A percentile compares a stretch with the other conserved stretches of the same genome.
Evolutionary conservation across 2,113 vertebrate genomes (phyloP).

Genomic region (Plectropomus leopardus): DNA sequence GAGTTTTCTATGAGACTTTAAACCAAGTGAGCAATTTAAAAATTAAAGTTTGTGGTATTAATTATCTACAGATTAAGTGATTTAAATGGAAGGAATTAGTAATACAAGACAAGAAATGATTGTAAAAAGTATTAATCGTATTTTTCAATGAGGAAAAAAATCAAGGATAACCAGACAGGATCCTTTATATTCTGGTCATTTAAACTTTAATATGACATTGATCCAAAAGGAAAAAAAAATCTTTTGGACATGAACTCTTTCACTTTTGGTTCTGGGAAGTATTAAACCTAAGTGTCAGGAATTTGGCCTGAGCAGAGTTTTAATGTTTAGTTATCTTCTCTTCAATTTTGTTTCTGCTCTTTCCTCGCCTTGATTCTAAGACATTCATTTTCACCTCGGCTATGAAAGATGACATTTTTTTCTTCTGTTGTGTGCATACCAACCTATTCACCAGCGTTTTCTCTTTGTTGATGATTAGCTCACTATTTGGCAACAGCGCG

Average conservation of each 20-base stretch:
- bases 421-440: neutral
- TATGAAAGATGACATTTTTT: slow-evolving; percentile 37
- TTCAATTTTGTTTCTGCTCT: neutral
- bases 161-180: neutral
- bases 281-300: neutral
- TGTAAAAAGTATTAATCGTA: too few species aligned
- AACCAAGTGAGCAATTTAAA: neutral
- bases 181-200: neutral
- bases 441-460: slow-evolving; percentile 5
- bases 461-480: slow-evolving; percentile 69
- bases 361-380: slow-evolving; percentile 12
- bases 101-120: too few species aligned
- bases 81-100: too few species aligned
- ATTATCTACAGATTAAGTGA: neutral
- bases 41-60: neutral
- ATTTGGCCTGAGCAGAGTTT: neutral
- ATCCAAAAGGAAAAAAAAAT: too few species aligned
- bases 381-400: slow-evolving; percentile 23
- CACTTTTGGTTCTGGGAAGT: neutral
- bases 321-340: slow-evolving; percentile 6
- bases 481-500: slow-evolving; percentile 30
- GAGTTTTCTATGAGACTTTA: neutral
- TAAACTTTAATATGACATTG: neutral
- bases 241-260: neutral
- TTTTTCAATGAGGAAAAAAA: too few species aligned